A percentile compares a stretch with the other conserved stretches of the same genome.
phyloP scores from a whole-genome alignment of 1,140 invertebrate genomes.

The Antheraea pernyi region DNA sequence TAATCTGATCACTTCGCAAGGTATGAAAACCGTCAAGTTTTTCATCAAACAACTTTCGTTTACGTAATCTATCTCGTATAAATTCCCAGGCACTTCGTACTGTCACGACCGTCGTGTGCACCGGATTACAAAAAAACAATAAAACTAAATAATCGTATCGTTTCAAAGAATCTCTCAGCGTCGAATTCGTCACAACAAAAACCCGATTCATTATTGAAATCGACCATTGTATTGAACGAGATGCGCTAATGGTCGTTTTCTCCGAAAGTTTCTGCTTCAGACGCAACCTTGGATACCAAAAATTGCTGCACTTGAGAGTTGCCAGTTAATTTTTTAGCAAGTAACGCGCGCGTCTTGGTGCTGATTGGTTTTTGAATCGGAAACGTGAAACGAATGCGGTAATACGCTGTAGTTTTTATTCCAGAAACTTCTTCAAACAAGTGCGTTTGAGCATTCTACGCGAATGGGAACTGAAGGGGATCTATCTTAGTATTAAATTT shows the following conservation, averaged over 20 bases:
- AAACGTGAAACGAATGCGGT: background rate
- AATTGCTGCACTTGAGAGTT: background rate
- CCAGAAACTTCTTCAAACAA: background rate
- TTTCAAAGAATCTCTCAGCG: conserved; percentile 2
- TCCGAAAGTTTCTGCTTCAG: background rate
- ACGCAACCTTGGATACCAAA: background rate
- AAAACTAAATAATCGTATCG: background rate
- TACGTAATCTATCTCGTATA: background rate
- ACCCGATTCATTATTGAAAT: conserved; percentile 26
- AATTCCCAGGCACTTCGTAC: background rate
- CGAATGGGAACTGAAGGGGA: too few relatives aligned
- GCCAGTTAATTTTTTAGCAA: background rate
- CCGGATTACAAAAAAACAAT: background rate
- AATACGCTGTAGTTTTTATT: background rate
- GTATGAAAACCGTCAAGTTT: background rate
- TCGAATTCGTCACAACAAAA: conserved; percentile 15
- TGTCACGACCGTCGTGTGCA: background rate
- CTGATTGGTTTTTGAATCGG: background rate
- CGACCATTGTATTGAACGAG: conserved; percentile 31
- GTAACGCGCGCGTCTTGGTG: background rate
- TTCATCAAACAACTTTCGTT: conserved; percentile 1
- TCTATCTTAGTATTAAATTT: too few relatives aligned
- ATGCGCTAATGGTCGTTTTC: conserved; percentile 18
- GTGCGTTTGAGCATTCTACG: background rate
- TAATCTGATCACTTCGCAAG: background rate